phyloP scores from a whole-genome alignment of 2,797 vertebrate species.

The Allobates femoralis region DNA sequence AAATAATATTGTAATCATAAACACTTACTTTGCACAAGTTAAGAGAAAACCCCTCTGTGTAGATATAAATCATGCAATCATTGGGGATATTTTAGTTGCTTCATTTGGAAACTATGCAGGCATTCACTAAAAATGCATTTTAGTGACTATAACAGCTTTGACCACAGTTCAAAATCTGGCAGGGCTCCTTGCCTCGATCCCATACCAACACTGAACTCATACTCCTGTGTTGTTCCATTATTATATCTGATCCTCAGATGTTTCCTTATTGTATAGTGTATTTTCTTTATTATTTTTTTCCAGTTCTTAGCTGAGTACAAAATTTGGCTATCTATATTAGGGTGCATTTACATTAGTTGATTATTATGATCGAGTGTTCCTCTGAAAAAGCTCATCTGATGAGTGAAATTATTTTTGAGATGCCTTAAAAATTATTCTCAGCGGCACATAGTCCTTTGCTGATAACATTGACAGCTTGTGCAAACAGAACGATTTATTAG shows the following conservation, averaged over 20 bases:
- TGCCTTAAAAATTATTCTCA: too few relatives aligned
- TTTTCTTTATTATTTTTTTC: background rate
- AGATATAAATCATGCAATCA: background rate
- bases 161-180: background rate
- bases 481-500: too few relatives aligned
- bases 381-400: too few relatives aligned
- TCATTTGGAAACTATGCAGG: constrained; percentile 7
- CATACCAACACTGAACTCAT: background rate
- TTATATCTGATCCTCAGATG: background rate
- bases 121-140: background rate
- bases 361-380: too few relatives aligned
- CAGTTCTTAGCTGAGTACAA: background rate
- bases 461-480: too few relatives aligned
- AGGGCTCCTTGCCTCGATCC: background rate
- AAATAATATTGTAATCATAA: background rate
- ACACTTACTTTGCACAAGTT: background rate
- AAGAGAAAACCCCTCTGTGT: background rate
- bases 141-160: background rate
- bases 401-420: too few relatives aligned
- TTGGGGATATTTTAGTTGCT: background rate
- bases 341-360: too few relatives aligned
- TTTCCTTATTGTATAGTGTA: background rate
- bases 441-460: too few relatives aligned
- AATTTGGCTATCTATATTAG: too few relatives aligned
- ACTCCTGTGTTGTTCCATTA: background rate